Evolutionary conservation across 2,113 vertebrate genomes (phyloP), one percentile per base, ranked within the genome.

Genomic region (Lipotes vexillifer): DNA sequence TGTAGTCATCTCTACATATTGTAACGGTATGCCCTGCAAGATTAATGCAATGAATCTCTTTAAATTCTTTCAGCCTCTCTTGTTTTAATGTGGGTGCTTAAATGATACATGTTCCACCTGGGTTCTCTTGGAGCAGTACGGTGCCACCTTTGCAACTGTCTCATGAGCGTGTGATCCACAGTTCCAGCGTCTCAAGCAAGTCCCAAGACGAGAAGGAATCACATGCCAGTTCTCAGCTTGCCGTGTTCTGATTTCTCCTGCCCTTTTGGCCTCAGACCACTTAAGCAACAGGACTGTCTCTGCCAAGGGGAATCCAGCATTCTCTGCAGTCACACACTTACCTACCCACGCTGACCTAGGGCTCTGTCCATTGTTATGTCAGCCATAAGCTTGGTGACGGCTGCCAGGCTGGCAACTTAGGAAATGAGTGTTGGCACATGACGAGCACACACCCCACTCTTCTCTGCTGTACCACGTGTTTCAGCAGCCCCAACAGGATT

Each of bases 171-270:
- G 0, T 94, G 95, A 96, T 44, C 44, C 14, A 63, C 25, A 20
- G 29, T 36, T 2, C 31, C 6, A 20, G 59, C n/a, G 4, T 52
- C 27, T 66, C 46, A 41, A 1, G 46, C 4, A 66, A 18, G 61
- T n/a, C 46, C 59, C 55, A 20, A 74, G 8, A 27, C 7, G 3
- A 65, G 69, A 27, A 29, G 61, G 61, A 29, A 29, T 31, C 61
- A 27, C 14, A 20, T 13, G 6, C 23, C 27, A 23, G 18, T 29
- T 52, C 31, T 93, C 41, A 31, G 8, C 95, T 71, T 31, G 65
- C 41, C 0, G 0, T 96, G 31, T 85, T 78, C 72, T 46, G 82
- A 11, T 91, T 97, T 98, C 97, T 98, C 97, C 93, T 93, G 95
- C 85, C 68, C 93, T 90, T 3, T 25, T 29, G 96, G 33, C 97